phyloP scores from a whole-genome alignment of 2,888 invertebrate genomes.

The Drosophila neutralis region DNA sequence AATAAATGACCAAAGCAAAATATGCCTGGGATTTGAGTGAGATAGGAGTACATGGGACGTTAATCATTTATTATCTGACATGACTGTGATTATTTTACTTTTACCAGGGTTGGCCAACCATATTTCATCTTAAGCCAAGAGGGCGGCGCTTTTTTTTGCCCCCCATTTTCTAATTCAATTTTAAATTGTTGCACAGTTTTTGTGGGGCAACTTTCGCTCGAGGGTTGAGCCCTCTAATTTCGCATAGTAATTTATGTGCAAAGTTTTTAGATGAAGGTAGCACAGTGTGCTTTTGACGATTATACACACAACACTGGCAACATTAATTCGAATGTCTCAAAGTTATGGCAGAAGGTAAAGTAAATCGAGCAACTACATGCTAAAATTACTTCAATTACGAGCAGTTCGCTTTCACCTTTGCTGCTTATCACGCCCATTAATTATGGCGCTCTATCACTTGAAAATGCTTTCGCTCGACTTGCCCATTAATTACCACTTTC shows the following conservation, averaged over 20 bases:
- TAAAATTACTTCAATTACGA: slow-evolving; percentile 32
- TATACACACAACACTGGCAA: slow-evolving; percentile 59
- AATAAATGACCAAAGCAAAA: slow-evolving; percentile 60
- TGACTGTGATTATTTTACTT: slow-evolving; percentile 78
- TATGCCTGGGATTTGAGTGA: slow-evolving; percentile 34
- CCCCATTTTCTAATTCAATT: slow-evolving; percentile 30
- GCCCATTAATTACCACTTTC: slow-evolving; percentile 69
- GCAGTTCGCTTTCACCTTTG: slow-evolving; percentile 18
- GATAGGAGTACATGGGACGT: slow-evolving; percentile 44
- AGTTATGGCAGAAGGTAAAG: not conserved
- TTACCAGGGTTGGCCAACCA: slow-evolving; percentile 52
- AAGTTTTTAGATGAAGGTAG: slow-evolving; percentile 51
- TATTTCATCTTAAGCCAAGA: slow-evolving; percentile 63
- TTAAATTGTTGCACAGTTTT: slow-evolving; percentile 39
- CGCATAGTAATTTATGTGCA: slow-evolving; percentile 69
- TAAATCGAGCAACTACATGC: not conserved
- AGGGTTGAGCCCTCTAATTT: slow-evolving; percentile 57
- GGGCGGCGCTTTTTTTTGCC: slow-evolving; percentile 11
- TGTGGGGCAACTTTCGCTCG: slow-evolving; percentile 7
- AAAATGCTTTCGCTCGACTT: slow-evolving; percentile 45
- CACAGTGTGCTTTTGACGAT: slow-evolving; percentile 62
- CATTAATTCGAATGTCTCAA: slow-evolving; percentile 9
- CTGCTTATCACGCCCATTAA: slow-evolving; percentile 39
- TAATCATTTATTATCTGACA: slow-evolving; percentile 81
- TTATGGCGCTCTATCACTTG: slow-evolving; percentile 47